Evolutionary conservation across 1,140 invertebrate species (phyloP), one percentile per base, ranked within the genome.

Genomic region (Nephila pilipes): DNA sequence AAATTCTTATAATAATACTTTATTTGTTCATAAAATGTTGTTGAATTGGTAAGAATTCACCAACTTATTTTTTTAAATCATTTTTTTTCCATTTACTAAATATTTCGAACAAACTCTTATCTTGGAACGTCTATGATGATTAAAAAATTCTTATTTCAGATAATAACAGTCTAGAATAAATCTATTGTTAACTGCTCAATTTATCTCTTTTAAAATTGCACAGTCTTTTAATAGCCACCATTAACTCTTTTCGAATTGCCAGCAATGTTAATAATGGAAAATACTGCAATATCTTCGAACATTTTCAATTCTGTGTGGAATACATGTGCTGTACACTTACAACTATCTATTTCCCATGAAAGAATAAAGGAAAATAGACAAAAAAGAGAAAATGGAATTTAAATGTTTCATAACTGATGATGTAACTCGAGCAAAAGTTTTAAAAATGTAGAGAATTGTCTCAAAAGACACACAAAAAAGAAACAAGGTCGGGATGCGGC

Each of bases 331-430:
- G n/a, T 29, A 25, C 10, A 29, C 12, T 60, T 32, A 18, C 29
- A 32, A 14, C 18, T 5, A 75, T 75, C 29, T 36, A 75, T 75
- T 29, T 29, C 36, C 63, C 36, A 32, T 14, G 5, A 5, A 18
- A 32, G 69, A 75, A 75, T 32, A 20, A 75, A 32, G 12, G 46
- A 46, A 46, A 10, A 46, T 46, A n/a, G 25, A 8, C 10, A 18
- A 32, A 29, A 75, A 32, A 75, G 29, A 75, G 18, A 75, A 32
- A 75, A 32, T 18, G 32, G 69, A 75, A 32, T 75, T 75, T 75
- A 75, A 75, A 75, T 75, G 69, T 32, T 75, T 75, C 69, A 6
- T 75, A 75, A 75, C 69, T 75, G 69, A 29, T 36, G 29, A 75
- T 75, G 69, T 20, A 32, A 75, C 25, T 75, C 29, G 14, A 32